These are phyloP conservation scores for Tetranychus truncatus DNA, from an alignment of 2,888 invertebrate genomes.

Conservation along the genomic window DNA sequence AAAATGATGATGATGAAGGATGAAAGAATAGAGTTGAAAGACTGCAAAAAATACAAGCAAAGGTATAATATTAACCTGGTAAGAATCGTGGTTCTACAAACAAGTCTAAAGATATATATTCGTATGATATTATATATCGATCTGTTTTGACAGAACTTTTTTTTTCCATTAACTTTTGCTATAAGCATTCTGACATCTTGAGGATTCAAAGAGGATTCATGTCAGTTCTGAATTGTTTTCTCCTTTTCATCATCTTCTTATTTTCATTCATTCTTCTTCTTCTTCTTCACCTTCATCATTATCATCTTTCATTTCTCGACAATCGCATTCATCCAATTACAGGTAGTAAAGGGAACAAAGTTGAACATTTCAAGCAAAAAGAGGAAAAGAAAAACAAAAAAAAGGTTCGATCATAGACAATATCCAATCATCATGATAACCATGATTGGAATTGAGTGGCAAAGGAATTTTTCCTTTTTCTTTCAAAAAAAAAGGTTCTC, in stretches of 20 bases:
- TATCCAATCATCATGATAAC: no score
- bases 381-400: no score
- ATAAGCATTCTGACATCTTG: not conserved
- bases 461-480: no score
- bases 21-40: not conserved
- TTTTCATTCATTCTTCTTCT: no score
- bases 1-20: not conserved
- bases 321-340: no score
- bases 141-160: not conserved
- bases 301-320: no score
- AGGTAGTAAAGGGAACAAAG: no score
- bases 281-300: no score
- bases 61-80: not conserved
- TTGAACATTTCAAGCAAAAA: no score
- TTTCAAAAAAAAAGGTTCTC: no score
- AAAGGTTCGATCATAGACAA: no score
- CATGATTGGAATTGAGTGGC: no score
- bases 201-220: not conserved
- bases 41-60: not conserved
- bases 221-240: not conserved
- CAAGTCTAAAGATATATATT: not conserved
- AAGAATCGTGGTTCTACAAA: not conserved
- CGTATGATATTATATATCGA: not conserved
- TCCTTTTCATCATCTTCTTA: not conserved
- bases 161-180: not conserved